Conservation (phyloP, 2,888 invertebrate genomes). For the Lissonota sp. region DNA sequence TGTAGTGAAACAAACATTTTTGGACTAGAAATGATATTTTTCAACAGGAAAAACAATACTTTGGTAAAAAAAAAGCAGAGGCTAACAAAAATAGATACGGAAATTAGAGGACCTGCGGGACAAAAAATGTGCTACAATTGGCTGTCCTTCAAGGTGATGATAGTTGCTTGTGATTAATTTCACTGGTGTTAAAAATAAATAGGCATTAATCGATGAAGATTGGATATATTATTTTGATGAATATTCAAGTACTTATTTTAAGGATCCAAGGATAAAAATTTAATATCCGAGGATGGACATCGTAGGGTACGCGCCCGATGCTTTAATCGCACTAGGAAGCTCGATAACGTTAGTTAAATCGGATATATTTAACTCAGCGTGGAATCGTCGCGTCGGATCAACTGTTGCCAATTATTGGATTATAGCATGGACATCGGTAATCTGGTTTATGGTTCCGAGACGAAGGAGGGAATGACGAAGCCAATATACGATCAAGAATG, state of each 20-base stretch:
- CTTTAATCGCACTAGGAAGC: constrained; percentile 53
- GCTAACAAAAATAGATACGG: too few relatives aligned
- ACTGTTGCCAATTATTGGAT: constrained; percentile 56
- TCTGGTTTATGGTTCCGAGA: constrained; percentile 46
- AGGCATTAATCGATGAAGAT: too few relatives aligned
- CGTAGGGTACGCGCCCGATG: constrained; percentile 6
- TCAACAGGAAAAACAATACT: too few relatives aligned
- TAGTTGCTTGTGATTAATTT: too few relatives aligned
- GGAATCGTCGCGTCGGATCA: constrained; percentile 51
- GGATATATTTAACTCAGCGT: constrained; percentile 50
- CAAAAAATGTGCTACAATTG: too few relatives aligned
- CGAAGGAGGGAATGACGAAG: constrained; percentile 17
- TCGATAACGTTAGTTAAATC: constrained; percentile 49
- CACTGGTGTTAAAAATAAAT: too few relatives aligned
- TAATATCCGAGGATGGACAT: background rate
- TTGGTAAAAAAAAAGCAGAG: too few relatives aligned
- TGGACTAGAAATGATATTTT: too few relatives aligned
- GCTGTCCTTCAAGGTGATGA: too few relatives aligned
- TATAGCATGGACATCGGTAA: constrained; percentile 43
- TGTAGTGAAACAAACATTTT: too few relatives aligned
- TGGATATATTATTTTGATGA: too few relatives aligned
- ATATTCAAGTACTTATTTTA: background rate
- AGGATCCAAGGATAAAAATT: background rate
- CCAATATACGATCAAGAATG: constrained; percentile 26
- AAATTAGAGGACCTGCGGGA: too few relatives aligned